These are phyloP conservation scores for Sebastes trivittatus DNA, from an alignment of 2,797 vertebrate genomes.

Conservation along the genomic window DNA sequence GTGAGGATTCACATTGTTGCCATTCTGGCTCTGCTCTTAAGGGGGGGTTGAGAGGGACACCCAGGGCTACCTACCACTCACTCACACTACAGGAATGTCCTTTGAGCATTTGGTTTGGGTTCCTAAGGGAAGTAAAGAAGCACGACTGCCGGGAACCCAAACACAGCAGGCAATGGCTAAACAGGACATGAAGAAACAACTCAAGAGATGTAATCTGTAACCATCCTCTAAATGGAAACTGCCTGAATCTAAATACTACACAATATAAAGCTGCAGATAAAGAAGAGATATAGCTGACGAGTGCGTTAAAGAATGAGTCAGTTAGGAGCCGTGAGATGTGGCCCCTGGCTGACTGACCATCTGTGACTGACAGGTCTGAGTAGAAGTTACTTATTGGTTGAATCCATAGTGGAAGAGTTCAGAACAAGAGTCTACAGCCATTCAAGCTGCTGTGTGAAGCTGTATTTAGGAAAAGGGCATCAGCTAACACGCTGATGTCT, in stretches of 20 bases:
- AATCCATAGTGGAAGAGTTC: background rate
- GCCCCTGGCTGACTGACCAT: background rate
- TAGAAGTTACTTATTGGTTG: background rate
- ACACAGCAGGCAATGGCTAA: conserved; percentile 37
- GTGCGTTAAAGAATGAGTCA: background rate
- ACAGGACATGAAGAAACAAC: conserved; percentile 41
- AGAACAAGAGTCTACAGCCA: background rate
- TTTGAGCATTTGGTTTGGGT: conserved; percentile 23
- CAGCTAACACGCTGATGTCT: background rate
- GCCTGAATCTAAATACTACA: conserved; percentile 9
- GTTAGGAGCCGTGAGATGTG: background rate
- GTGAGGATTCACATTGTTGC: background rate
- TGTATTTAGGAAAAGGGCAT: background rate
- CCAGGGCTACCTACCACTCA: conserved; percentile 7
- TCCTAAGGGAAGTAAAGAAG: conserved; percentile 17
- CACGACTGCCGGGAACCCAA: conserved; percentile 37
- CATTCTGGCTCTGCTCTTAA: background rate
- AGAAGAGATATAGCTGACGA: background rate
- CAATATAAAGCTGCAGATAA: background rate
- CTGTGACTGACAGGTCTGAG: background rate
- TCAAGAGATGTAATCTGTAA: conserved; percentile 46
- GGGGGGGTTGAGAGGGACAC: background rate
- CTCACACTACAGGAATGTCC: conserved; percentile 14
- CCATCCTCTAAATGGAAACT: conserved; percentile 14
- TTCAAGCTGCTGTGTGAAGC: background rate